Percentiles rank a stretch among this genome's conserved stretches.
phyloP scores from a whole-genome alignment of 2,888 invertebrate species.

The Melinopterus prodromus region DNA sequence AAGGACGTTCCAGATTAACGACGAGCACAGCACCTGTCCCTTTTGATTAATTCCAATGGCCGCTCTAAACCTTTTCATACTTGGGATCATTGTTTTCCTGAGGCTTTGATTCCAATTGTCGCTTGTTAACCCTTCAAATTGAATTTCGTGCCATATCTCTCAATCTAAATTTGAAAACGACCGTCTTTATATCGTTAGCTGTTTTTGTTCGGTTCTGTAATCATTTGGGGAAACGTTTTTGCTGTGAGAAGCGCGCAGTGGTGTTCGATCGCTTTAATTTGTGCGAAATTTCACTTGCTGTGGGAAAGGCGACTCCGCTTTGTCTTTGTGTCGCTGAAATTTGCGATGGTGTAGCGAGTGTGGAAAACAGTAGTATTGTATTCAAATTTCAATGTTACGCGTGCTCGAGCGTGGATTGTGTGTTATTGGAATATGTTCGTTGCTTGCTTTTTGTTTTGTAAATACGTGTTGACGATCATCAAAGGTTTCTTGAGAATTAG shows the following conservation, averaged over 20 bases:
- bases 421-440: not conserved
- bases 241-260: not conserved
- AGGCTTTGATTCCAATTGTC: not conserved
- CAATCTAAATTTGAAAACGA: not conserved
- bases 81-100: not conserved
- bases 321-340: not conserved
- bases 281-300: not conserved
- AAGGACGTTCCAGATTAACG: too few relatives aligned
- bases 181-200: not conserved
- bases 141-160: not conserved
- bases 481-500: too few relatives aligned
- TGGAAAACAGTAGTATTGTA: not conserved
- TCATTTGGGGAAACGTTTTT: not conserved
- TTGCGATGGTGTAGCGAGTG: not conserved
- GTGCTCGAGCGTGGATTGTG: not conserved
- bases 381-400: not conserved
- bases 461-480: not conserved
- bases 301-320: not conserved
- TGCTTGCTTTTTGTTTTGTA: not conserved
- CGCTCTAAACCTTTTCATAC: not conserved
- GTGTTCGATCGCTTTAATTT: not conserved
- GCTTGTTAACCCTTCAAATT: not conserved
- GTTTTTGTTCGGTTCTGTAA: not conserved
- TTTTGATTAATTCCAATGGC: too few relatives aligned
- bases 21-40: too few relatives aligned